phyloP scores from a whole-genome alignment of 2,797 vertebrate genomes.

The Hydrolagus colliei region DNA sequence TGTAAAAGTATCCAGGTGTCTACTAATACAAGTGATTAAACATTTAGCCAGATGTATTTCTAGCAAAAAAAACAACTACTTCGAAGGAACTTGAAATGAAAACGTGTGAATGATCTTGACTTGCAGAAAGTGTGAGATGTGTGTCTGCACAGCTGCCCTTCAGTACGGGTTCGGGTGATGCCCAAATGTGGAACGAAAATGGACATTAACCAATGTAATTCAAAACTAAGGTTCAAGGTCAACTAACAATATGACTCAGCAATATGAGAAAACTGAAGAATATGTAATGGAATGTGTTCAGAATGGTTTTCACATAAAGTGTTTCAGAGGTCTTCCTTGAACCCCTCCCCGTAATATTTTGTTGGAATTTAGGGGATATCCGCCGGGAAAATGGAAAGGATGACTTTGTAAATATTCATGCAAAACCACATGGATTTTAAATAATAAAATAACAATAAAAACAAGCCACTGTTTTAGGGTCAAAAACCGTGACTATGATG shows the following conservation, averaged over 20 bases:
- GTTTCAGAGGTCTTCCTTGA: no score
- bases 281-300: conserved; percentile 20
- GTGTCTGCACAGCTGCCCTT: not conserved
- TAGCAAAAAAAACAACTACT: not conserved
- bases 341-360: no score
- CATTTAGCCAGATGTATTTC: not conserved
- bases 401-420: not conserved
- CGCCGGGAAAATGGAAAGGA: no score
- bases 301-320: not conserved
- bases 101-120: not conserved
- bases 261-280: conserved; percentile 14
- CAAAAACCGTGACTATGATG: conserved; percentile 32
- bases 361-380: no score
- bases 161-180: not conserved
- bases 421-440: not conserved
- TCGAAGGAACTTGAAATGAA: not conserved
- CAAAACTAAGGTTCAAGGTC: not conserved
- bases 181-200: not conserved
- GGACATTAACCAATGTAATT: not conserved
- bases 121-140: not conserved
- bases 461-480: not conserved
- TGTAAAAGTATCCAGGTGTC: not conserved
- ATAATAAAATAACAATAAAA: not conserved
- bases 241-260: not conserved
- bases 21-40: no score